Percentiles rank a stretch among this genome's conserved stretches.
Conservation (phyloP, 53 echinoderm and acorn worm species). For the Paracentrotus lividus region DNA sequence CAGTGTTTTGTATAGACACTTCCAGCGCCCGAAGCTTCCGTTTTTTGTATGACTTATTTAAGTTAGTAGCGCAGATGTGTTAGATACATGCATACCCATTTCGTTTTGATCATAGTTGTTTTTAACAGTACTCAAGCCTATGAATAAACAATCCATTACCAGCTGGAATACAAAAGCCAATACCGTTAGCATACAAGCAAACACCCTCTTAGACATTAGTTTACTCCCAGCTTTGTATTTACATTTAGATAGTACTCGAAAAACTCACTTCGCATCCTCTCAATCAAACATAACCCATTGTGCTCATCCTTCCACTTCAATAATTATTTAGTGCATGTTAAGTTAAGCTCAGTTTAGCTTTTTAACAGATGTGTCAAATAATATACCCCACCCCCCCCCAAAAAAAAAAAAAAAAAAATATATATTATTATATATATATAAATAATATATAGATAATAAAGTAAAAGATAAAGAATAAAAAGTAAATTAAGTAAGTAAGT, state of each 20-base stretch:
- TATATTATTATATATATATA: too few species aligned
- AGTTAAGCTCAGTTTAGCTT: too few species aligned
- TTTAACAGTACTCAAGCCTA: conserved; percentile 60
- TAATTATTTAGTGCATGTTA: not conserved
- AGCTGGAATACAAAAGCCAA: conserved; percentile 49
- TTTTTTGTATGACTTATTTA: conserved; percentile 59
- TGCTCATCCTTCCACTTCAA: not conserved
- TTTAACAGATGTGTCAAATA: too few species aligned
- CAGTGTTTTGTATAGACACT: conserved; percentile 39
- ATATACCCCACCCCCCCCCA: too few species aligned
- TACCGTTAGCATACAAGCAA: conserved; percentile 56
- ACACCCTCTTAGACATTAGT: conserved; percentile 17
- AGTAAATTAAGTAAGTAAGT: not conserved
- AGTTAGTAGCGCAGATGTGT: conserved; percentile 74
- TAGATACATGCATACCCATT: conserved; percentile 55
- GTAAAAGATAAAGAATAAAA: not conserved
- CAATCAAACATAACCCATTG: not conserved
- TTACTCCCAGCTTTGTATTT: not conserved
- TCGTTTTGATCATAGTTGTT: conserved; percentile 19
- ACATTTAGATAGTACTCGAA: not conserved
- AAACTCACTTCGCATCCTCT: not conserved
- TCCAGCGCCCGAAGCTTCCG: conserved; percentile 46
- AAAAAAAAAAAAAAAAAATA: too few species aligned
- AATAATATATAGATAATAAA: too few species aligned
- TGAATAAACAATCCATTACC: conserved; percentile 72